phyloP scores from a whole-genome alignment of 2,797 vertebrate species.

The Trachops cirrhosus region DNA sequence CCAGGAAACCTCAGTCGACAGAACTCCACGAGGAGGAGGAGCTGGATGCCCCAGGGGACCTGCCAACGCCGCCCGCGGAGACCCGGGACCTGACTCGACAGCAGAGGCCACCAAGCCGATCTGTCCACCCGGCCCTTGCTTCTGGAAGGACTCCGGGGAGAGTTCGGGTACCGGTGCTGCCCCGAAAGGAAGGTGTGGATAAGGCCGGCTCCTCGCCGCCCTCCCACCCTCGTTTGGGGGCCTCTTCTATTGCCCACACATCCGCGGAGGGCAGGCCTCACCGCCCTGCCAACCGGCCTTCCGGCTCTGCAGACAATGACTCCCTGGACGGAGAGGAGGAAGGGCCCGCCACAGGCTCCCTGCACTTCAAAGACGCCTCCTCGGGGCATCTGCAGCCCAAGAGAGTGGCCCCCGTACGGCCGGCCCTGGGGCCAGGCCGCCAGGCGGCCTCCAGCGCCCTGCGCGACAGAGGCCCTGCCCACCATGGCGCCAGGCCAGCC shows the following conservation, averaged over 20 bases:
- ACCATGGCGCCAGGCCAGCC: not conserved
- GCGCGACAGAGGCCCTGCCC: not conserved
- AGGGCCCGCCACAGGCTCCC: not conserved
- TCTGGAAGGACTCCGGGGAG: conserved; percentile 83
- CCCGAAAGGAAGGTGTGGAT: conserved; percentile 61
- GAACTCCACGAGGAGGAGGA: conserved; percentile 81
- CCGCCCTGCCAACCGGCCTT: not conserved
- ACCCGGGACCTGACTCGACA: conserved; percentile 74
- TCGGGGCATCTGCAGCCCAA: conserved; percentile 72
- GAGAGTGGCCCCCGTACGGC: conserved; percentile 56
- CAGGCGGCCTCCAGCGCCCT: not conserved
- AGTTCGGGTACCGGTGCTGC: conserved; percentile 65
- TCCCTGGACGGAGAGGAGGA: conserved; percentile 36
- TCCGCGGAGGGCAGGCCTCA: conserved; percentile 34
- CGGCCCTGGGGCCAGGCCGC: conserved; percentile 68
- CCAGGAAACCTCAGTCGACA: conserved; percentile 76
- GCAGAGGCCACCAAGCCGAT: conserved; percentile 83
- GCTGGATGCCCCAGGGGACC: conserved; percentile 63
- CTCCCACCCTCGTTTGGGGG: not conserved
- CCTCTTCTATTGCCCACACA: not conserved
- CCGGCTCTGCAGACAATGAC: conserved; percentile 62
- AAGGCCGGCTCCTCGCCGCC: conserved; percentile 58
- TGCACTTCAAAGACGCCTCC: not conserved
- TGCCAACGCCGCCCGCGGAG: not conserved
- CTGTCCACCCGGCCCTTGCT: conserved; percentile 85